Base-by-base conservation (phyloP, 1,140 invertebrate genomes). In the Lucilia sericata region DNA sequence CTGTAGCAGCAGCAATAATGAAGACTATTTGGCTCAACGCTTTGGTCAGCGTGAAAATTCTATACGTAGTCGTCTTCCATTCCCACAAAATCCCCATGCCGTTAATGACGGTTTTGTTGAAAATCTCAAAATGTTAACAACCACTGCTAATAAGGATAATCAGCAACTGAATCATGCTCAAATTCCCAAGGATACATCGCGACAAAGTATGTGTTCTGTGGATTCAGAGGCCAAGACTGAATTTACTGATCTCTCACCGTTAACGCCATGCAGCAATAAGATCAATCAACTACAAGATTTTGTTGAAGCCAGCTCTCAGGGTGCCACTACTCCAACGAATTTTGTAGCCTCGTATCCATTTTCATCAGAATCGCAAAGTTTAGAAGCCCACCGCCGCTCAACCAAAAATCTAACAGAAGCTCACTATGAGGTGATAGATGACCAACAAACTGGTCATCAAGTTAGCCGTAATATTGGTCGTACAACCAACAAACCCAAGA, bases 371-470 rank as follows among this genome's bases (percentile, higher is more conserved):
- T 90, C 89, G 30, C 90, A 91, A 84, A 90, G 88, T 85, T 82
- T 90, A 55, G 90, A 90, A 82, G 90, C 90, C 21, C 89, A 90
- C 86, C 89, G 90, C 2, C 88, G 90, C 17, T 90, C 89, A 25
- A 91, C 90, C 0, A 91, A 91, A 83, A 90, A 91, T 83, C 87
- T 90, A 21, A 93, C 93, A 4, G 93, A 93, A 0, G 94, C 94
- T 86, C 93, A 93, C 5, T 94, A 94, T 86, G 94, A 94, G 86
- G 91, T 94, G 0, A 93, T 94, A 49, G 84, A 85, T 47, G 85
- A 86, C 34, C 76, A 84, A 82, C 81, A 82, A 30, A 17, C 60
- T n/a, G 21, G n/a, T 0, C 34, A 19, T 13, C 80, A 47, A 17
- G 36, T 8, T 80, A 34, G 21, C 25, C 76, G 76, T 51, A 80